These are phyloP conservation scores for Megamerina dolium DNA, from an alignment of 2,888 invertebrate species.

Conservation along the genomic window DNA sequence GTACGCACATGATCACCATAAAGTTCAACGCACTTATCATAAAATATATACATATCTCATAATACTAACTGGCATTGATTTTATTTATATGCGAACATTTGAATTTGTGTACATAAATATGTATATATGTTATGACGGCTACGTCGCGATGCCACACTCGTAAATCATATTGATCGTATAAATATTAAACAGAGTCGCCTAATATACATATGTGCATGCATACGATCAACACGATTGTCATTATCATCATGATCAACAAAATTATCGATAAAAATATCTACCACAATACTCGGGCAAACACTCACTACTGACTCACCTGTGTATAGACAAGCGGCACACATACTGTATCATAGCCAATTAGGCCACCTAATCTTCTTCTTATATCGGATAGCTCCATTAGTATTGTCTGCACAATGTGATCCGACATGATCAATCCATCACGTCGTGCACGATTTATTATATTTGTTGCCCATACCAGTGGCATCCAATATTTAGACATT, in stretches of 20 bases:
- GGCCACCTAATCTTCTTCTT: constrained; percentile 71
- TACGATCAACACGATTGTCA: no score
- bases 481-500: constrained; percentile 92
- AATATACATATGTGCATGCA: no score
- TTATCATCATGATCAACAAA: background rate
- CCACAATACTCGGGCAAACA: background rate
- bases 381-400: constrained; percentile 86
- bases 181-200: no score
- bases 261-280: background rate
- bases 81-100: no score
- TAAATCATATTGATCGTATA: no score
- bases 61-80: no score
- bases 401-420: constrained; percentile 88
- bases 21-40: no score
- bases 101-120: no score
- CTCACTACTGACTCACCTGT: constrained; percentile 69
- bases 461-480: constrained; percentile 87
- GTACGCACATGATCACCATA: no score
- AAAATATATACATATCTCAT: no score
- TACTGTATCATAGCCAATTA: constrained; percentile 87
- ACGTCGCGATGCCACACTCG: no score
- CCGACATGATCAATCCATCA: constrained; percentile 77
- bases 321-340: constrained; percentile 89
- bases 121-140: no score
- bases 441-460: constrained; percentile 82